Conservation (phyloP, 2,888 invertebrate species). For the Cantharis rufa region DNA sequence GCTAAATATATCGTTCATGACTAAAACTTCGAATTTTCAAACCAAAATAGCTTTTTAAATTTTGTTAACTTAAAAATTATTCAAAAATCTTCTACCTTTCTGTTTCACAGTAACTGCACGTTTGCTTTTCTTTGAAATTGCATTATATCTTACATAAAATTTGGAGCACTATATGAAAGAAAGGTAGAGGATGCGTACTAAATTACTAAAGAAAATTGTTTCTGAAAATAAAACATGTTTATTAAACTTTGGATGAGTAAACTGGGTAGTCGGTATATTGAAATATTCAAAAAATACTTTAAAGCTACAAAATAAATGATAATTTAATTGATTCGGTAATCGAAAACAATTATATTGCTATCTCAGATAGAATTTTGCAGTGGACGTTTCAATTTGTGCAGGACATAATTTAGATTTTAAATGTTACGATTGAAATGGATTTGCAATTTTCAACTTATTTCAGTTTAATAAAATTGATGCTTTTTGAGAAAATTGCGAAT, state of each 20-base stretch:
- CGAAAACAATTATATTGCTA: not conserved
- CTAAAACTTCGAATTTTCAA: not conserved
- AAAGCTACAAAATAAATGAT: not conserved
- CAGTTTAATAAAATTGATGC: not conserved
- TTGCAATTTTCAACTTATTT: not conserved
- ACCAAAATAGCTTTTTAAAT: not conserved
- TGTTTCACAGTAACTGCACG: not conserved
- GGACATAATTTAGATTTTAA: not conserved
- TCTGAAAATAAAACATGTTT: not conserved
- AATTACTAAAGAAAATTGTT: not conserved
- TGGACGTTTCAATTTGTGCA: constrained; percentile 1
- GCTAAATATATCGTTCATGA: constrained; percentile 17
- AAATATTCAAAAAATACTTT: not conserved
- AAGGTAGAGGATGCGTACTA: not conserved
- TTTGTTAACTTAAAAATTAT: not conserved
- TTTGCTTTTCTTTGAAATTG: not conserved
- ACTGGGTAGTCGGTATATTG: not conserved
- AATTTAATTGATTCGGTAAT: not conserved
- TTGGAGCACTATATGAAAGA: not conserved
- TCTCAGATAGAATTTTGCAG: not conserved
- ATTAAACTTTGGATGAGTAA: too few relatives aligned
- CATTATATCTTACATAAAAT: not conserved
- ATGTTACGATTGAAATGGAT: not conserved
- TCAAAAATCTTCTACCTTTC: not conserved
- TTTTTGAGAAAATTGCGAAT: not conserved